These are phyloP conservation scores for Phyllostomus hastatus DNA, from an alignment of 2,113 vertebrate species.

Conservation along the genomic window DNA sequence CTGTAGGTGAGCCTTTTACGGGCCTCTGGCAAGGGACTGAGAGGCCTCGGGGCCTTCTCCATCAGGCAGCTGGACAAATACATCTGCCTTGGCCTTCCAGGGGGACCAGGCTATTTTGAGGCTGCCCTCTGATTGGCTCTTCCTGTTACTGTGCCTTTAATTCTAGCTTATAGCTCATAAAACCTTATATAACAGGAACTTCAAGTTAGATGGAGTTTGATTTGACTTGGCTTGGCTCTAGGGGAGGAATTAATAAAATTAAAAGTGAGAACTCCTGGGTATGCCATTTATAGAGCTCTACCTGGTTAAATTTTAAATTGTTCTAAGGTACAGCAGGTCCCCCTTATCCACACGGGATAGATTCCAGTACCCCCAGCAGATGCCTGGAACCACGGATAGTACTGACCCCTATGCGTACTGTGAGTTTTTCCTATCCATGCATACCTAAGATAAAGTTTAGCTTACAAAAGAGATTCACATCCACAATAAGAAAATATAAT, in stretches of 20 bases:
- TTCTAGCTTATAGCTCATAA: slow-evolving; percentile 36
- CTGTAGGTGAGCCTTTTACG: slow-evolving; percentile 64
- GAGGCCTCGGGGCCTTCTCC: background rate
- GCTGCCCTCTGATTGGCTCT: slow-evolving; percentile 9
- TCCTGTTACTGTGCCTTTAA: slow-evolving; percentile 33
- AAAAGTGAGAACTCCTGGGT: background rate
- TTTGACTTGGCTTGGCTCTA: background rate
- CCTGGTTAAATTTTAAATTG: background rate
- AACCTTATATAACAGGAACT: slow-evolving; percentile 16
- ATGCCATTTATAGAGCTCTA: background rate
- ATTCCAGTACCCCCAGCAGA: background rate
- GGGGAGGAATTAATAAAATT: background rate
- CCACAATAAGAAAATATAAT: background rate
- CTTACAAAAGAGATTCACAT: background rate
- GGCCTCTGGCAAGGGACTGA: background rate
- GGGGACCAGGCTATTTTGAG: background rate
- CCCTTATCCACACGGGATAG: too few species aligned
- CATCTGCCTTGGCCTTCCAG: background rate
- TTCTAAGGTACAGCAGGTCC: background rate
- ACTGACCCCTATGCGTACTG: background rate
- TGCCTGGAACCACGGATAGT: background rate
- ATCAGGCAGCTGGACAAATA: slow-evolving; percentile 40
- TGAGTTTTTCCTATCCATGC: background rate
- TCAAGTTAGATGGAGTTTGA: background rate
- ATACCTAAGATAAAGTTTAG: background rate